Base-by-base conservation (phyloP, 1,140 invertebrate species). In the Bombus ignitus region DNA sequence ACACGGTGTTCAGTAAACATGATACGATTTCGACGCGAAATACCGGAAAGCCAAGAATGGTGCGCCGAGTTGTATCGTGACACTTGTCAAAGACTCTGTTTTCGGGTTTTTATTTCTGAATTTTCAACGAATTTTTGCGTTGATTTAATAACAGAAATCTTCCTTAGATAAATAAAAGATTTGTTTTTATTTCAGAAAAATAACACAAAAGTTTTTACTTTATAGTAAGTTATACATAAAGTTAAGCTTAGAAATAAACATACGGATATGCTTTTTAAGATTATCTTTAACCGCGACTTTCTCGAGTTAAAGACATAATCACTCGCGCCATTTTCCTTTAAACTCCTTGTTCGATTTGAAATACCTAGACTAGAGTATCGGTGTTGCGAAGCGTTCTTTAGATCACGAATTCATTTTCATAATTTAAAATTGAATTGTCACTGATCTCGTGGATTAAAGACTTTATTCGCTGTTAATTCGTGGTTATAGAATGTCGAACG, bases 1-100 rank as follows among this genome's bases (percentile, higher is more conserved):
- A 3, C 28, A 28, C 75, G 80, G 87, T 62, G 91, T 90, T 87
- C 86, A 90, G 65, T 74, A 71, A 83, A 82, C 79, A 74, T 68
- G 62, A 75, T 62, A 86, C 73, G 66, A 66, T 83, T 72, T 74
- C 79, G 28, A 59, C 68, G 76, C 57, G 70, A 81, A 80, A 81
- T 62, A 66, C 77, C 75, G 32, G 42, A 85, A 85, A 80, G 66
- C 83, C 70, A 80, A 81, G 83, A 85, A 81, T 85, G 78, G 83
- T 35, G 70, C 57, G 78, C 22, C 37, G 15, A 35, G 65, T 42
- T 25, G 35, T 44, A 81, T 39, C 22, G 39, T 28, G 70, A 39
- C n/a, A 2, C 18, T 62, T 62, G 59, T n/a, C 9, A 42, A 10
- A 15, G 6, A 12, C 18, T 13, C 9, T 28, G 12, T 65, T 62